Percentiles rank a stretch among this genome's conserved stretches.
These are phyloP conservation scores for Condylostylus longicornis DNA, from an alignment of 1,140 invertebrate genomes.

Conservation along the genomic window DNA sequence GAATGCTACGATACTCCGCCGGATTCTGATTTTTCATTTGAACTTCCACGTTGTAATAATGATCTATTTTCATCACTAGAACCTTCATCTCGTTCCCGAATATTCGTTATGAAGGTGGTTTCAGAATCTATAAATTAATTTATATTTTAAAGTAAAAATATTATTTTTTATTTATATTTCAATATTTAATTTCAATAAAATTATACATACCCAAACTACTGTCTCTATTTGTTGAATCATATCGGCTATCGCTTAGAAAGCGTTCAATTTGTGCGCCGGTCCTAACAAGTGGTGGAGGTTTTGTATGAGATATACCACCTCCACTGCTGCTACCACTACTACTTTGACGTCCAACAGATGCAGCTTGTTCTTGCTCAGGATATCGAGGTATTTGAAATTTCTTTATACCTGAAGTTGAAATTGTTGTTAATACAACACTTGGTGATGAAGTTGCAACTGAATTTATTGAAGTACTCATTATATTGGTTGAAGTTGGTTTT, in stretches of 20 bases:
- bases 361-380: constrained; percentile 29
- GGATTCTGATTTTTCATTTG: constrained; percentile 7
- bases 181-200: background rate
- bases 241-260: constrained; percentile 6
- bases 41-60: constrained; percentile 16
- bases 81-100: constrained; percentile 12
- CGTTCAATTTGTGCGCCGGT: background rate
- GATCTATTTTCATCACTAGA: constrained; percentile 26
- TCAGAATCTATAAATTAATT: constrained; percentile 20
- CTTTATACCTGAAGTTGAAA: no score
- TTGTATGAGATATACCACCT: constrained; percentile 6
- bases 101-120: constrained; percentile 28
- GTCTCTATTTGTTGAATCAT: constrained; percentile 22
- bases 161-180: background rate
- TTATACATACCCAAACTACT: constrained; percentile 25
- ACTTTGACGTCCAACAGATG: constrained; percentile 25
- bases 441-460: no score
- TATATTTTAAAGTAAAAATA: background rate
- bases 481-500: constrained; percentile 25
- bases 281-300: background rate
- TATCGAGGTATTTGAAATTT: constrained; percentile 31
- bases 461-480: no score
- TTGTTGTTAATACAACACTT: no score
- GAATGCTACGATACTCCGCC: constrained; percentile 1
- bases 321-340: constrained; percentile 14